Evolutionary conservation across 1,140 invertebrate genomes (phyloP), one percentile per base, ranked within the genome.

Genomic region (Lineus longissimus): DNA sequence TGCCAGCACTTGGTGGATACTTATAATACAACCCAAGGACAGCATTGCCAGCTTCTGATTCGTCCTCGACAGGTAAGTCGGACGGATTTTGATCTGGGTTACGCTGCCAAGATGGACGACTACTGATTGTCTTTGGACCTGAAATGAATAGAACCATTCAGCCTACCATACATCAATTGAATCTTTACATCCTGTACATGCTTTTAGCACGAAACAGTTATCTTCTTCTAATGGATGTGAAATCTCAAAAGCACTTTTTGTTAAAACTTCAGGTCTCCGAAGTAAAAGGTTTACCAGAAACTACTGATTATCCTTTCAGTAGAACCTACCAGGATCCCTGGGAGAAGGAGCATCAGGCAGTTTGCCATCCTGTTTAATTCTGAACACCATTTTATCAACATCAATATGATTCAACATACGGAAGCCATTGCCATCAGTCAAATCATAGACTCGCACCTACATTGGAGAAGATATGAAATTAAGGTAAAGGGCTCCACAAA

Each of bases 341-440:
- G 33, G 33, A 36, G 33, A 7, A 4, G 33, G 33, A 15, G 33
- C 33, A 36, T 36, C 33, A 36, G 33, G 33, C 4, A 36, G 33
- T 36, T 15, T 36, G 6, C 33, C 33, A 36, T 36, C 33, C 33
- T 36, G 33, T 36, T 36, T 36, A 7, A 36, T 7, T 36, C 33
- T 36, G 15, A 36, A 36, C 6, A 36, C 33, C 33, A 36, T 58
- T 66, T 75, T 75, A 31, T 54, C 68, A 9, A 73, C 69, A 72
- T 78, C 75, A 31, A 78, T 25, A 23, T 76, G 73, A 65, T 74
- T 64, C n/a, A 80, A 61, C 62, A 69, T 71, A 22, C 76, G 62
- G 56, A 80, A 80, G n/a, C 70, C 71, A 64, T 76, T 74, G 23
- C 75, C 73, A 66, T 78, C 76, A n/a, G 69, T 72, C 47, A 80